These are phyloP conservation scores for Trimorus sp. DNA, from an alignment of 2,888 invertebrate genomes.

Conservation along the genomic window DNA sequence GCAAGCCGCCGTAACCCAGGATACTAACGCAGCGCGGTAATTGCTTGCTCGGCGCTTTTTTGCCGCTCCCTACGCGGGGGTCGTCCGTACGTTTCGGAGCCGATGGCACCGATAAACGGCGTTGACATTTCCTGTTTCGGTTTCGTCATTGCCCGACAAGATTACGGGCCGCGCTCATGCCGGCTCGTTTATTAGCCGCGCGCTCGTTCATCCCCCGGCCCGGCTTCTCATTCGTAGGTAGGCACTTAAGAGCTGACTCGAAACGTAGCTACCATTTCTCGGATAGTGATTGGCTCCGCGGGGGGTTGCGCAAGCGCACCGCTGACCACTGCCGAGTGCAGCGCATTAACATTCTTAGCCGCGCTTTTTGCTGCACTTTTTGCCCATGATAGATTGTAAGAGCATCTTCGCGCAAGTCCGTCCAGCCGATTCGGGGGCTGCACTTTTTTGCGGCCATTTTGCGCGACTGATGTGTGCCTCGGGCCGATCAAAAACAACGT, in stretches of 20 bases:
- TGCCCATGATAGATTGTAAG: slow-evolving; percentile 74
- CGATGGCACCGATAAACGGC: slow-evolving; percentile 48
- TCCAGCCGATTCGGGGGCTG: slow-evolving; percentile 20
- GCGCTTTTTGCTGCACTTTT: slow-evolving; percentile 70
- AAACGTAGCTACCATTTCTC: slow-evolving; percentile 80
- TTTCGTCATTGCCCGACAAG: slow-evolving; percentile 58
- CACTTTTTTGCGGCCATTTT: slow-evolving; percentile 51
- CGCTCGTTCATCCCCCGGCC: slow-evolving; percentile 54
- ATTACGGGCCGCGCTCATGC: slow-evolving; percentile 37
- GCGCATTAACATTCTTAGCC: slow-evolving; percentile 80
- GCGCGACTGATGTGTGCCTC: slow-evolving; percentile 59
- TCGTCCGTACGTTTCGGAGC: not conserved
- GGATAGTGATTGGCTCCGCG: slow-evolving; percentile 81
- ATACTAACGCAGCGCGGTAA: no score
- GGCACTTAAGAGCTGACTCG: slow-evolving; percentile 73
- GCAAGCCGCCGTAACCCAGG: no score
- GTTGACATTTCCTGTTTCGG: slow-evolving; percentile 59
- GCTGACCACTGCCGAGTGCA: slow-evolving; percentile 71
- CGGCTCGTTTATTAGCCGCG: slow-evolving; percentile 55
- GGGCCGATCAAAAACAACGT: slow-evolving; percentile 60
- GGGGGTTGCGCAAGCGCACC: slow-evolving; percentile 79
- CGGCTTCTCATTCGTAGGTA: slow-evolving; percentile 52
- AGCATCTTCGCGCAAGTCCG: slow-evolving; percentile 68
- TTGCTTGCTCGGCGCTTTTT: no score
- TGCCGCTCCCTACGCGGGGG: no score